Base-by-base conservation (phyloP, 2,797 vertebrate genomes). In the Microctenopoma steveboyesi region DNA sequence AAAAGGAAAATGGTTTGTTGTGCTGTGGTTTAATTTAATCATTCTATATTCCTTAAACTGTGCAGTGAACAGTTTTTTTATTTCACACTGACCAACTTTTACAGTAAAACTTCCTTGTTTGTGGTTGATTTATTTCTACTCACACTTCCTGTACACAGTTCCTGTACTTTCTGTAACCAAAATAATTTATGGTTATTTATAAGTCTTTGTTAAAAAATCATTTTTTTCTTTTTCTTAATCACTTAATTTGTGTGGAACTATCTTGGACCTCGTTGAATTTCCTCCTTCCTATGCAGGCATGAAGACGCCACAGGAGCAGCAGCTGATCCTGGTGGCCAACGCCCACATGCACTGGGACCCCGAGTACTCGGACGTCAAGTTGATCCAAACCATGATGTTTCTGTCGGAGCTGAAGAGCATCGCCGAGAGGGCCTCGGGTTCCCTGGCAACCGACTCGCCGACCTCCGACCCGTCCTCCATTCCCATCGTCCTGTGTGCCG, bases 321-420 rank as follows among this genome's bases (percentile, higher is more conserved):
- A 97, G 89, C 93, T 97, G 80, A 92, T 99, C 64, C 93, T 99
- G 27, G 96, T 99, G 83, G 97, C 96, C 81, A 98, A 99, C 64
- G 97, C 97, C 82, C 97, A 99, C 91, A 98, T 99, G 97, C 97
- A 99, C 93, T 99, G 97, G 97, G 97, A 99, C 94, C 97, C 97
- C 0, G 97, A 99, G 80, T 99, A 95, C 92, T 99, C 96, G 0
- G 97, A 98, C 73, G 97, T 99, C 69, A 99, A 99, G 91, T 91
- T 99, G 85, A 95, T 99, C 88, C 97, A 99, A 90, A 99, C 97
- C 11, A 97, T 99, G 96, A 98, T 99, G 97, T 99, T 99, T 88
- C 94, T 99, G 85, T 99, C 97, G 0, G 97, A 99, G 86, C 94
- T 99, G 88, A 98, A 98, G 90, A 97, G 94, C 87, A 97, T 99